Percentiles rank a stretch among this genome's conserved stretches.
Conservation (phyloP, 2,797 vertebrate species). For the Mus minutoides region DNA sequence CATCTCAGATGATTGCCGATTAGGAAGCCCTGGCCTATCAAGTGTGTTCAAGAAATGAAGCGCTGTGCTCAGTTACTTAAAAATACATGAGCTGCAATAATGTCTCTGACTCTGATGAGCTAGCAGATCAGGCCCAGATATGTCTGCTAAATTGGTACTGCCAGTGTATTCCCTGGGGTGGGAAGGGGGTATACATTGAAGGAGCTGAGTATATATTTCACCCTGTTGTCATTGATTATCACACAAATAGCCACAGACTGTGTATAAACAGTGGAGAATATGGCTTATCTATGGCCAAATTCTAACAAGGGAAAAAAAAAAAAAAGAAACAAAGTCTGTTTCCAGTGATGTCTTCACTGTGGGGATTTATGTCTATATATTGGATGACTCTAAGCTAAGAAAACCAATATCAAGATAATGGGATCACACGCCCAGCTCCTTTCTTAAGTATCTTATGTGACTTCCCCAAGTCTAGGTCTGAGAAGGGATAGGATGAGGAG, state of each 20-base stretch:
- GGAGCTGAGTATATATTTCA: not conserved
- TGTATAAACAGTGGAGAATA: too few species aligned
- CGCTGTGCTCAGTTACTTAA: slow-evolving; percentile 18
- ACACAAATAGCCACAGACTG: not conserved
- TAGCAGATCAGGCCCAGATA: slow-evolving; percentile 5
- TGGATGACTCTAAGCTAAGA: not conserved
- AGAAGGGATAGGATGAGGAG: not conserved
- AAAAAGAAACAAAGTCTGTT: slow-evolving; percentile 11
- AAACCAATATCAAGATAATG: not conserved
- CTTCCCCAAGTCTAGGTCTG: not conserved
- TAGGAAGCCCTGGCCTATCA: not conserved
- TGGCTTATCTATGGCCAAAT: not conserved
- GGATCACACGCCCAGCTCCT: not conserved
- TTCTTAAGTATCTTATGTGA: not conserved
- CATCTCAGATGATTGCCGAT: slow-evolving; percentile 41
- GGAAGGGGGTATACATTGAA: too few species aligned
- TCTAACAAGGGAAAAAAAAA: not conserved
- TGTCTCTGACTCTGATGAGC: not conserved
- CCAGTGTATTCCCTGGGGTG: not conserved
- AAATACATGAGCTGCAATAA: slow-evolving; percentile 54
- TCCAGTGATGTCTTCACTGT: not conserved
- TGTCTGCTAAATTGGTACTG: not conserved
- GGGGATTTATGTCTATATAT: not conserved
- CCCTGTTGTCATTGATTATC: not conserved
- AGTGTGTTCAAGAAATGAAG: slow-evolving; percentile 46